Conservation (phyloP, 2,113 vertebrate genomes). For the Daboia siamensis region DNA sequence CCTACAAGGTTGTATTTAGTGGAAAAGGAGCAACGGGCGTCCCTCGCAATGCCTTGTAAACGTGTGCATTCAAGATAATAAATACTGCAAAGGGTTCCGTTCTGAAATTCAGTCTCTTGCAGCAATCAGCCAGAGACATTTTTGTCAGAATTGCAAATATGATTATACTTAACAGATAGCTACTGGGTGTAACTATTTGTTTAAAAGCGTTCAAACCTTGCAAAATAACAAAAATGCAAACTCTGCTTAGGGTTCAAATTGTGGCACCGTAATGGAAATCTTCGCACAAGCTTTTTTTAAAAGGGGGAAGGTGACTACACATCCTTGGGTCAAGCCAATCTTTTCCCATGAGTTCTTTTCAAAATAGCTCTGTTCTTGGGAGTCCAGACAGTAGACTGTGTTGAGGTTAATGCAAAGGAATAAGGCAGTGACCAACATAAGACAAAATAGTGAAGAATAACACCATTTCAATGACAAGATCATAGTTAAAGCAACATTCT, state of each 20-base stretch:
- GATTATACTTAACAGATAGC: background rate
- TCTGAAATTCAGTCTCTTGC: background rate
- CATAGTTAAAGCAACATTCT: background rate
- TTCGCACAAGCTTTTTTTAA: background rate
- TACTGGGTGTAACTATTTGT: background rate
- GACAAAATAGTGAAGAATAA: background rate
- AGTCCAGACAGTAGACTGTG: background rate
- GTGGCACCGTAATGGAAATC: background rate
- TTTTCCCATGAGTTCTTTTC: background rate
- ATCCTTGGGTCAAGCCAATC: background rate
- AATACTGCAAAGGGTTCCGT: background rate
- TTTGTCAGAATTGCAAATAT: background rate
- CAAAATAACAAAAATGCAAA: background rate
- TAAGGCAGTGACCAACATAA: background rate
- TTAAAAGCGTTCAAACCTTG: background rate
- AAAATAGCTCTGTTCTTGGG: background rate
- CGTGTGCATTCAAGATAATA: background rate
- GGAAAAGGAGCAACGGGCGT: background rate
- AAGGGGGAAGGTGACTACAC: background rate
- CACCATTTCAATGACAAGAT: background rate
- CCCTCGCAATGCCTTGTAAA: background rate
- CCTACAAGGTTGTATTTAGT: background rate
- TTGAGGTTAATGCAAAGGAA: background rate
- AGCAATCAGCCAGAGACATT: background rate
- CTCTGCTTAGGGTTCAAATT: background rate